Percentiles rank a stretch among this genome's conserved stretches.
These are phyloP conservation scores for Porites divaricata DNA, from an alignment of 92 coral and sea anemone species.

Conservation along the genomic window DNA sequence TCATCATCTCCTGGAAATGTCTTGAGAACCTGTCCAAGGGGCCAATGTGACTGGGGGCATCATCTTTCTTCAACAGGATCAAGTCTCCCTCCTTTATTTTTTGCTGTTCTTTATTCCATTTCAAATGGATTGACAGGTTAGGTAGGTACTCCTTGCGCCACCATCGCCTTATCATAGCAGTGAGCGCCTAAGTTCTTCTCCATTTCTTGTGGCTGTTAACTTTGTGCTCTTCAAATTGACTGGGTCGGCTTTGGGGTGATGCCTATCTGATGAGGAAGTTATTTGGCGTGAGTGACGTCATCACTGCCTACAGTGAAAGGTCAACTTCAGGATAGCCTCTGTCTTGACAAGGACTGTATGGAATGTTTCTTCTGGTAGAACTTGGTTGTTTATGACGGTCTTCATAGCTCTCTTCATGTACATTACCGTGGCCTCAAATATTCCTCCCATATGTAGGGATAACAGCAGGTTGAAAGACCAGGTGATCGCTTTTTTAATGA, in stretches of 20 bases:
- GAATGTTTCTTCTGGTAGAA: slow-evolving; percentile 41
- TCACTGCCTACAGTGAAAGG: slow-evolving; percentile 49
- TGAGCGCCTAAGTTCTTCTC: slow-evolving; percentile 1
- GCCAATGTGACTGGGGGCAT: slow-evolving; percentile 14
- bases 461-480: slow-evolving; percentile 36
- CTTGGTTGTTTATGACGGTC: slow-evolving; percentile 38
- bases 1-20: slow-evolving; percentile 25
- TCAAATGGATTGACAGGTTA: too few relatives aligned
- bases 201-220: slow-evolving; percentile 13
- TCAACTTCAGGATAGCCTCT: slow-evolving; percentile 49
- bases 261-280: slow-evolving; percentile 27
- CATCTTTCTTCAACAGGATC: background rate
- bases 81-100: too few relatives aligned
- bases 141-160: slow-evolving; percentile 18
- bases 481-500: background rate
- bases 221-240: slow-evolving; percentile 22
- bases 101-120: too few relatives aligned
- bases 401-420: slow-evolving; percentile 46
- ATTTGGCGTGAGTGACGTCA: slow-evolving; percentile 55
- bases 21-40: slow-evolving; percentile 21
- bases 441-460: slow-evolving; percentile 43
- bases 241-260: slow-evolving; percentile 9
- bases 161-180: slow-evolving; percentile 21
- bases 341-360: slow-evolving; percentile 30
- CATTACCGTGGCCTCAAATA: slow-evolving; percentile 34